Conservation (phyloP, 2,797 vertebrate species). For the Pelodytes ibericus region DNA sequence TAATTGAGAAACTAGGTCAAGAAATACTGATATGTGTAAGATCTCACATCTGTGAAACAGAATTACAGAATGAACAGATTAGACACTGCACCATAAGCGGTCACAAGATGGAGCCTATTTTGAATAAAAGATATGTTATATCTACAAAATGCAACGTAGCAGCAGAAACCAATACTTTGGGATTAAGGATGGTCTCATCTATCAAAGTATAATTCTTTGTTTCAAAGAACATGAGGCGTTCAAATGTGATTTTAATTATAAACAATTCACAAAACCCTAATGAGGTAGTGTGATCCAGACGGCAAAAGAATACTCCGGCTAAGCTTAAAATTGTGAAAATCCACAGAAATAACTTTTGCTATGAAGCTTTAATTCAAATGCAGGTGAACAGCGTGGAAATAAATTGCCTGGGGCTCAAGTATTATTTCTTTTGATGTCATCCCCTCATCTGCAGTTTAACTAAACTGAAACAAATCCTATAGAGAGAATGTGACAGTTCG, state of each 20-base stretch:
- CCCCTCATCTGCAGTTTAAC: constrained; percentile 51
- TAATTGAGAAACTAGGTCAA: background rate
- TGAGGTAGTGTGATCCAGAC: constrained; percentile 15
- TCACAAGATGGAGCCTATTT: background rate
- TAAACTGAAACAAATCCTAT: constrained; percentile 57
- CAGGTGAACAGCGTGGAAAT: constrained; percentile 47
- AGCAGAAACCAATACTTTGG: constrained; percentile 9
- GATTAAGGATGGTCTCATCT: constrained; percentile 15
- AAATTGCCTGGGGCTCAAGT: constrained; percentile 50
- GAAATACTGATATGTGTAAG: background rate
- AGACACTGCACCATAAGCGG: background rate
- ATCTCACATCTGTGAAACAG: background rate
- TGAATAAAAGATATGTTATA: constrained; percentile 3
- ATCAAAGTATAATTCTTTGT: constrained; percentile 23
- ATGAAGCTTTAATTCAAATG: constrained; percentile 51
- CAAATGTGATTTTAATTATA: constrained; percentile 45
- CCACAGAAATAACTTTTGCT: constrained; percentile 44
- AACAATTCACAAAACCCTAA: constrained; percentile 11
- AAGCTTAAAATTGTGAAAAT: constrained; percentile 42
- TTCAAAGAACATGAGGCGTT: constrained; percentile 14
- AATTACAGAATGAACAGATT: background rate
- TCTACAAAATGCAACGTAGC: background rate
- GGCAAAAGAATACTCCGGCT: constrained; percentile 17
- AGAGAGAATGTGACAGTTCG: constrained; percentile 40
- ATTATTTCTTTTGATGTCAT: constrained; percentile 54